Percentiles rank a stretch among this genome's conserved stretches.
Conservation (phyloP, 2,797 vertebrate genomes). For the Tauraco hartlaubi region DNA sequence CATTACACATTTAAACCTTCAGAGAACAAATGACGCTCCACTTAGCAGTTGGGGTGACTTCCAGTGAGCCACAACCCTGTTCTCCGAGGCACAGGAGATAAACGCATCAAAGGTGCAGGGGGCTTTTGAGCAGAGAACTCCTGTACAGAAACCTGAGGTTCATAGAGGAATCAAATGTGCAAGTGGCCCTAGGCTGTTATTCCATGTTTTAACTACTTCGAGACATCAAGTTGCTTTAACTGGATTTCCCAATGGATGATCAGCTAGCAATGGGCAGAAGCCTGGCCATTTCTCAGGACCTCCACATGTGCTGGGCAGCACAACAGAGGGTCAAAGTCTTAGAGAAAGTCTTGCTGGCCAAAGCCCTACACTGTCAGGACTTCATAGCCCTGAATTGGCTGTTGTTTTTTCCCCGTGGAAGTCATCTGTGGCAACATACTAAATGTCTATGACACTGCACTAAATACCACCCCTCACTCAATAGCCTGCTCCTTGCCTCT, state of each 20-base stretch:
- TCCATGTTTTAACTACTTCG: background rate
- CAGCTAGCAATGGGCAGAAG: background rate
- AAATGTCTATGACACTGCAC: background rate
- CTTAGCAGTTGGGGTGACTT: background rate
- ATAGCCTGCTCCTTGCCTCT: background rate
- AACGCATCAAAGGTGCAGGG: rapidly evolving
- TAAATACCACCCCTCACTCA: background rate
- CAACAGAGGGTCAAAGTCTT: background rate
- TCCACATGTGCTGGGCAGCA: background rate
- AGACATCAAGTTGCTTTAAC: background rate
- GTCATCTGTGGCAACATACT: background rate
- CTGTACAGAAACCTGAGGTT: background rate
- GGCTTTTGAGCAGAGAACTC: background rate
- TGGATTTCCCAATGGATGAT: background rate
- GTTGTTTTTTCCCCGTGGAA: background rate
- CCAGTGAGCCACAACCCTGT: background rate
- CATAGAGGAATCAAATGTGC: background rate
- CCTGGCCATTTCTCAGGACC: background rate
- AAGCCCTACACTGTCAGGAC: background rate
- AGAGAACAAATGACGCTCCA: background rate
- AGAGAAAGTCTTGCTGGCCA: background rate
- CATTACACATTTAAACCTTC: background rate
- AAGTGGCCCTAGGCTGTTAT: background rate
- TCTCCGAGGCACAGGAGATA: background rate
- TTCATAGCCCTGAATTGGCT: background rate